Evolutionary conservation across 2,888 invertebrate species (phyloP).

Genomic region (Heliconius cydno): DNA sequence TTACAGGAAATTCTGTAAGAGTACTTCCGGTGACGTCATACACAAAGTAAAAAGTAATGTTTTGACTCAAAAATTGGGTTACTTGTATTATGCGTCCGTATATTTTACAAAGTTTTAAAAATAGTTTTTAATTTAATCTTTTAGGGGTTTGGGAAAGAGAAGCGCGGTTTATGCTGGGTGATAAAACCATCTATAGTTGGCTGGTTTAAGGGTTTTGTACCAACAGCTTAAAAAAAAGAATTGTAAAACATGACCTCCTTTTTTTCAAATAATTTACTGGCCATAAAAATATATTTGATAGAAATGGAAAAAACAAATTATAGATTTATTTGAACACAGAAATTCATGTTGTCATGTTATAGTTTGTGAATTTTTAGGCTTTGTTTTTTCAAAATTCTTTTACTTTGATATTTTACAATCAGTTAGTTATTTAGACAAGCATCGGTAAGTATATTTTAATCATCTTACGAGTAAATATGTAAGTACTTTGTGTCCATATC

Average conservation of each 20-base stretch:
- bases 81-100: neutral
- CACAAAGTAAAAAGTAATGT: neutral
- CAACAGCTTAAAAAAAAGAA: neutral
- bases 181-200: too few species aligned
- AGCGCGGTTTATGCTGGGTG: too few species aligned
- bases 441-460: conserved; percentile 16
- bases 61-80: neutral
- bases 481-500: too few species aligned
- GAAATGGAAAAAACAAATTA: neutral
- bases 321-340: conserved; percentile 30
- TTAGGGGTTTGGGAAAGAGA: too few species aligned
- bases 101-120: neutral
- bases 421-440: conserved; percentile 4
- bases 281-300: neutral
- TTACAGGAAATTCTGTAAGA: conserved; percentile 20
- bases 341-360: conserved; percentile 38
- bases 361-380: conserved; percentile 24
- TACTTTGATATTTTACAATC: conserved; percentile 10
- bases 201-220: neutral
- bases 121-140: too few species aligned
- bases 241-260: neutral
- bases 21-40: conserved; percentile 7
- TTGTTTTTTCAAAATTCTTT: conserved; percentile 13
- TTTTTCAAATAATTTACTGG: neutral
- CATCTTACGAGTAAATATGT: too few species aligned